A percentile compares a stretch with the other conserved stretches of the same genome.
These are phyloP conservation scores for Cyclophora albipunctata DNA, from an alignment of 2,888 invertebrate species.

Conservation along the genomic window DNA sequence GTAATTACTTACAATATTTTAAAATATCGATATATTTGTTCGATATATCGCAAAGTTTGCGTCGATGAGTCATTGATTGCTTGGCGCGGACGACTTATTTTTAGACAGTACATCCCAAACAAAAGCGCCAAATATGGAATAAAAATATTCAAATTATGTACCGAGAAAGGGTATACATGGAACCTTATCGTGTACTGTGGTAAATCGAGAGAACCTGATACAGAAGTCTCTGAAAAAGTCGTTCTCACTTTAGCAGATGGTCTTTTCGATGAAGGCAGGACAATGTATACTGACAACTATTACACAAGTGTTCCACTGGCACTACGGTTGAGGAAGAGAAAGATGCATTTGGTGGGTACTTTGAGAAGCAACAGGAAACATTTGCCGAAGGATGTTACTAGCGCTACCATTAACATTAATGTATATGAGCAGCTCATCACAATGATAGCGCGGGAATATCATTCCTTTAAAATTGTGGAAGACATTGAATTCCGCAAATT, in stretches of 20 bases:
- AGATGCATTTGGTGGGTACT: conserved; percentile 10
- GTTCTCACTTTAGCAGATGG: conserved; percentile 6
- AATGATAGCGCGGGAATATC: no score
- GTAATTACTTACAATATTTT: no score
- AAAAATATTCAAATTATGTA: neutral
- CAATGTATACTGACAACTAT: conserved; percentile 9
- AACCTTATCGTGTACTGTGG: conserved; percentile 17
- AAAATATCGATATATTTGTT: no score
- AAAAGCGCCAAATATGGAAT: conserved; percentile 12
- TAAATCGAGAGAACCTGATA: conserved; percentile 5
- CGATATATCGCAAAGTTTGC: no score
- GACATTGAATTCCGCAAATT: no score
- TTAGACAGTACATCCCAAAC: conserved; percentile 30
- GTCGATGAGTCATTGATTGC: conserved; percentile 1
- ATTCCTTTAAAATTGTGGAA: no score
- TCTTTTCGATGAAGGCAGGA: neutral
- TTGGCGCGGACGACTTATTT: neutral
- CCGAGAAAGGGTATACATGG: conserved; percentile 17
- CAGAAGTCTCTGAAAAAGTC: conserved; percentile 11
- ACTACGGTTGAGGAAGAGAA: conserved; percentile 4
- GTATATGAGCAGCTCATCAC: no score
- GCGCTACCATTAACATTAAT: no score
- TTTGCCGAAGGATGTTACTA: conserved; percentile 11
- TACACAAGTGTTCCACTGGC: conserved; percentile 15
- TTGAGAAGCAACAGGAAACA: conserved; percentile 16